phyloP scores from a whole-genome alignment of 2,113 vertebrate genomes.

The Nibea coibor region DNA sequence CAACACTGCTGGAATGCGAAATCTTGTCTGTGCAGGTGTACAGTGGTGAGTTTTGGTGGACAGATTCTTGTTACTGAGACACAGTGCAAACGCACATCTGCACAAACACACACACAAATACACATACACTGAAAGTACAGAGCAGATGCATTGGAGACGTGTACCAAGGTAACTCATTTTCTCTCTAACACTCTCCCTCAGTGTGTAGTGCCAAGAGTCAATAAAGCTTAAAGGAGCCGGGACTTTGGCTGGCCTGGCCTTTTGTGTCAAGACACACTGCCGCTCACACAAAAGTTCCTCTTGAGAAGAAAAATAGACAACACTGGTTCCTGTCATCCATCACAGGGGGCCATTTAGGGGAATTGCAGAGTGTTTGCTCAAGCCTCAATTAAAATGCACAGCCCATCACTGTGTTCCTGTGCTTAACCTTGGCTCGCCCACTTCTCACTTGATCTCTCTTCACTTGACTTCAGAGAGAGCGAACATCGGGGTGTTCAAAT shows the following conservation, averaged over 20 bases:
- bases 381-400: slow-evolving; percentile 77
- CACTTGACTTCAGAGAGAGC: slow-evolving; percentile 49
- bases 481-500: slow-evolving; percentile 48
- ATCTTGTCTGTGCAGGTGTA: not conserved
- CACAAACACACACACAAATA: not conserved
- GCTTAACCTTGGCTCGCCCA: slow-evolving; percentile 79
- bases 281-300: slow-evolving; percentile 57
- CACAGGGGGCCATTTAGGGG: slow-evolving; percentile 63
- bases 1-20: not conserved
- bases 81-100: not conserved
- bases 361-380: slow-evolving; percentile 71
- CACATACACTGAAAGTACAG: not conserved
- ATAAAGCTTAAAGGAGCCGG: slow-evolving; percentile 59
- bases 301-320: slow-evolving; percentile 63
- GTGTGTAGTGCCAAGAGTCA: slow-evolving; percentile 58
- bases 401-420: slow-evolving; percentile 65
- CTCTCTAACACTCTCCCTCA: slow-evolving; percentile 13
- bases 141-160: slow-evolving; percentile 32
- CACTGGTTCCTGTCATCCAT: slow-evolving; percentile 70
- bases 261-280: slow-evolving; percentile 45
- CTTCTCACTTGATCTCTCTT: slow-evolving; percentile 55
- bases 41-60: not conserved
- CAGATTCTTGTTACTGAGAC: slow-evolving; percentile 12
- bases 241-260: slow-evolving; percentile 51
- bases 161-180: slow-evolving; percentile 43